A percentile compares a stretch with the other conserved stretches of the same genome.
These are phyloP conservation scores for Melanostigma gelatinosum DNA, from an alignment of 2,113 vertebrate species.

Conservation along the genomic window DNA sequence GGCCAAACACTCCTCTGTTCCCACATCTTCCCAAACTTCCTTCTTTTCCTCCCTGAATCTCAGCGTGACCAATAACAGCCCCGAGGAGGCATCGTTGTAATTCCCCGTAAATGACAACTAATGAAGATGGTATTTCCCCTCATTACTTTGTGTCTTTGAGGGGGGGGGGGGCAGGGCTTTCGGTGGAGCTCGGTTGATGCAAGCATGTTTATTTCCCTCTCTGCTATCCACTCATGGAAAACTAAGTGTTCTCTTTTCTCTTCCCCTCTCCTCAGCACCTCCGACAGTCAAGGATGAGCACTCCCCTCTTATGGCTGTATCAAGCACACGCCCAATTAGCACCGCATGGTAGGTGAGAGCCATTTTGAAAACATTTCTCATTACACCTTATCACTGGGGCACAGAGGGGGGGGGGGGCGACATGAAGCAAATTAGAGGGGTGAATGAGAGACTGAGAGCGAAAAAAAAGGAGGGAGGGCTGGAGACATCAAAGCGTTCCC, in stretches of 20 bases:
- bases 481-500: constrained; percentile 75
- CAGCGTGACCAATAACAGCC: constrained; percentile 73
- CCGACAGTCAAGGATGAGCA: constrained; percentile 37
- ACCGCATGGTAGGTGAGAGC: constrained; percentile 67
- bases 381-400: constrained; percentile 78
- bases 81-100: constrained; percentile 57
- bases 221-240: background rate
- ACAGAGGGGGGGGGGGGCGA: constrained; percentile 62
- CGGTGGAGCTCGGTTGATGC: constrained; percentile 21
- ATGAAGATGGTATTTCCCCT: constrained; percentile 67
- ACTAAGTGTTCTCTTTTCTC: background rate
- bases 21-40: constrained; percentile 24
- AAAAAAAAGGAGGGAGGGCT: constrained; percentile 40
- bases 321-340: constrained; percentile 58
- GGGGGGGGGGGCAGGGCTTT: constrained; percentile 21
- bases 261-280: constrained; percentile 15
- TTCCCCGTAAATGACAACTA: constrained; percentile 77
- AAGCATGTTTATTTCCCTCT: constrained; percentile 25
- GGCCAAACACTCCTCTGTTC: constrained; percentile 46
- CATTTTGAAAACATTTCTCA: constrained; percentile 76
- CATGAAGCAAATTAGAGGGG: constrained; percentile 70
- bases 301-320: constrained; percentile 39
- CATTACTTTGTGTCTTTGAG: constrained; percentile 55
- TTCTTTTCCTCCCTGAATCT: constrained; percentile 28
- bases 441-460: constrained; percentile 56